Percentiles rank a stretch among this genome's conserved stretches.
Conservation (phyloP, 2,797 vertebrate genomes). For the Manis pentadactyla region DNA sequence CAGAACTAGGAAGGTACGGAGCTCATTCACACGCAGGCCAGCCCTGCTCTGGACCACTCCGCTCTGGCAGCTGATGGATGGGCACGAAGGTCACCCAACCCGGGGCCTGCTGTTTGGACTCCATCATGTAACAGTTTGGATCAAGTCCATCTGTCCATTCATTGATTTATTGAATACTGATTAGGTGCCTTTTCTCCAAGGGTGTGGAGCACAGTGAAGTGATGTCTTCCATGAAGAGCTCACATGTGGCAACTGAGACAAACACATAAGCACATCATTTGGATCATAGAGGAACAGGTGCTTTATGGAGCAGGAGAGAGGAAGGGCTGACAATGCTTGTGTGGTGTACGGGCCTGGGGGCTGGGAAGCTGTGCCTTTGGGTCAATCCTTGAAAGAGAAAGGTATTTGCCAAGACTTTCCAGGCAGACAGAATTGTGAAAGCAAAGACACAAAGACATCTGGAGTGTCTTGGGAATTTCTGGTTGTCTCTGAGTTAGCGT, state of each 20-base stretch:
- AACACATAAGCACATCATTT: not conserved
- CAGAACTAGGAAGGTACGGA: not conserved
- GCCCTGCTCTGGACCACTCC: not conserved
- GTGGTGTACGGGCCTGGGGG: no score
- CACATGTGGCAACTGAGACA: not conserved
- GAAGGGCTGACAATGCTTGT: not conserved
- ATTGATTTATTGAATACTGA: not conserved
- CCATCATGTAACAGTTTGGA: not conserved
- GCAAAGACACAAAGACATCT: rapidly evolving
- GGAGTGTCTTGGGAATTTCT: not conserved
- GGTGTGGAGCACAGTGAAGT: not conserved
- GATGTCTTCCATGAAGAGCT: slow-evolving; percentile 21
- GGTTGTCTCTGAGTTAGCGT: not conserved
- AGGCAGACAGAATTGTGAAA: not conserved
- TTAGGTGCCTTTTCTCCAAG: not conserved
- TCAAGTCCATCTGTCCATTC: not conserved
- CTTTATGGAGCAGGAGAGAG: not conserved
- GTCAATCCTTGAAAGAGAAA: not conserved
- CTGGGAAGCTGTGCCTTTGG: not conserved
- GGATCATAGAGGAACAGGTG: not conserved
- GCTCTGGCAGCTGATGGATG: not conserved
- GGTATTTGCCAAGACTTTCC: not conserved
- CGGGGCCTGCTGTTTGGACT: not conserved
- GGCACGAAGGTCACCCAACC: rapidly evolving
- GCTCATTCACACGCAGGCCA: slow-evolving; percentile 29